phyloP scores from a whole-genome alignment of 2,797 vertebrate species.

The Luscinia luscinia region DNA sequence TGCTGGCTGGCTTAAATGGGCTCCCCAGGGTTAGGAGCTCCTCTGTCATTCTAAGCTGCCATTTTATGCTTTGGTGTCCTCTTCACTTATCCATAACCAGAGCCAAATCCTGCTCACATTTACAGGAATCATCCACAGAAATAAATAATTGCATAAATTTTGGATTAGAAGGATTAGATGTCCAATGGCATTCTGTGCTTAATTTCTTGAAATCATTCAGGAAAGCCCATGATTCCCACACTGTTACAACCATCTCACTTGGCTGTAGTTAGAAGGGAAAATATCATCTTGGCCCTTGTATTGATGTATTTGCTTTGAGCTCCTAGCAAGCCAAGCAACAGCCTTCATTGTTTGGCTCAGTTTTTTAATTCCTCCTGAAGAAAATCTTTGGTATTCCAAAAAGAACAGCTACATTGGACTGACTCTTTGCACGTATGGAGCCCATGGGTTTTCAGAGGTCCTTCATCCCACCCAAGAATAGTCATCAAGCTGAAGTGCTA shows the following conservation, averaged over 20 bases:
- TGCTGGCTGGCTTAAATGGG: slow-evolving; percentile 18
- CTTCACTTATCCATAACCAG: slow-evolving; percentile 42
- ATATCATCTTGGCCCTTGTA: not conserved
- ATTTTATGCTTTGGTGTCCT: slow-evolving; percentile 56
- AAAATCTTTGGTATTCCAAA: not conserved
- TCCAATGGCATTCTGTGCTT: slow-evolving; percentile 8
- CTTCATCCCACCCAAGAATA: not conserved
- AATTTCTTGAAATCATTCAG: not conserved
- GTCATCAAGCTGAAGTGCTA: not conserved
- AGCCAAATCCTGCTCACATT: slow-evolving; percentile 41
- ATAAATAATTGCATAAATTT: slow-evolving; percentile 48
- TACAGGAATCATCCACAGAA: slow-evolving; percentile 18
- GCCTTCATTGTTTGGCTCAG: not conserved
- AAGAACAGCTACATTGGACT: not conserved
- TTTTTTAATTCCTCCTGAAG: not conserved
- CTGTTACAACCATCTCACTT: not conserved
- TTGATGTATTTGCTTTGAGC: not conserved
- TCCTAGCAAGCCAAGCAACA: not conserved
- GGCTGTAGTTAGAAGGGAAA: not conserved
- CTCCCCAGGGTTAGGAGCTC: slow-evolving; percentile 43
- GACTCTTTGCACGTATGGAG: fast-evolving
- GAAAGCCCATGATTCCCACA: not conserved
- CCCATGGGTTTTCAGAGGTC: not conserved
- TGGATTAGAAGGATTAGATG: slow-evolving; percentile 29
- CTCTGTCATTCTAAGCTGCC: slow-evolving; percentile 52